A percentile compares a stretch with the other conserved stretches of the same genome.
Evolutionary conservation across 2,113 vertebrate species (phyloP).

Genomic region (Lathamus discolor): DNA sequence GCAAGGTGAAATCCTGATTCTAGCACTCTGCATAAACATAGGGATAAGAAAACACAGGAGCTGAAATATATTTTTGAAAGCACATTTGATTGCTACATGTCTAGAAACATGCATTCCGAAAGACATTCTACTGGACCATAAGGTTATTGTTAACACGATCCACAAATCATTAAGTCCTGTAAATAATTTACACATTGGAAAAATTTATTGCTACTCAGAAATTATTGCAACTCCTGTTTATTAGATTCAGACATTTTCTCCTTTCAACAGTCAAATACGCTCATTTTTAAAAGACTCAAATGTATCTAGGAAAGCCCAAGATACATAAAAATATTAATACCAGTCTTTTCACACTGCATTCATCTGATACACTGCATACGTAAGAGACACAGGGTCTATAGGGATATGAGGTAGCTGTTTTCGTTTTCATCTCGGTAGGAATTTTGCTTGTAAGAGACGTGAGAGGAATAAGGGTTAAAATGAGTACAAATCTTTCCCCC

Average conservation of each 20-base stretch:
- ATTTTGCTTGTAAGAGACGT: not conserved
- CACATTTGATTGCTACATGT: not conserved
- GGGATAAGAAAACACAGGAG: not conserved
- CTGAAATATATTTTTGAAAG: not conserved
- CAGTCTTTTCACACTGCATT: not conserved
- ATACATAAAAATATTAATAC: not conserved
- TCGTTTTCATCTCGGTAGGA: slow-evolving; percentile 31
- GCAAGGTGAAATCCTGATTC: slow-evolving; percentile 19
- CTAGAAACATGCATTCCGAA: not conserved
- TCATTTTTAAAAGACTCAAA: not conserved
- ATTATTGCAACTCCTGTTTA: not conserved
- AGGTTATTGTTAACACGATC: slow-evolving; percentile 4
- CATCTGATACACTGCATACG: not conserved
- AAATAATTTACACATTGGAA: slow-evolving; percentile 36
- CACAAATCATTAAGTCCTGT: slow-evolving; percentile 20
- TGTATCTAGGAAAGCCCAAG: not conserved
- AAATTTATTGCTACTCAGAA: not conserved
- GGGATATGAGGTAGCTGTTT: not conserved
- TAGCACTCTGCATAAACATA: not conserved
- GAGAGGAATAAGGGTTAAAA: not conserved
- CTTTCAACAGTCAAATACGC: not conserved
- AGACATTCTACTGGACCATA: not conserved
- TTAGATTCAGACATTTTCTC: not conserved
- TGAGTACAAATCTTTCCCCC: fast-evolving
- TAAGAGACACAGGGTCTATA: not conserved